Base-by-base conservation (phyloP, 2,888 invertebrate genomes). In the Dasypogon diadema region DNA sequence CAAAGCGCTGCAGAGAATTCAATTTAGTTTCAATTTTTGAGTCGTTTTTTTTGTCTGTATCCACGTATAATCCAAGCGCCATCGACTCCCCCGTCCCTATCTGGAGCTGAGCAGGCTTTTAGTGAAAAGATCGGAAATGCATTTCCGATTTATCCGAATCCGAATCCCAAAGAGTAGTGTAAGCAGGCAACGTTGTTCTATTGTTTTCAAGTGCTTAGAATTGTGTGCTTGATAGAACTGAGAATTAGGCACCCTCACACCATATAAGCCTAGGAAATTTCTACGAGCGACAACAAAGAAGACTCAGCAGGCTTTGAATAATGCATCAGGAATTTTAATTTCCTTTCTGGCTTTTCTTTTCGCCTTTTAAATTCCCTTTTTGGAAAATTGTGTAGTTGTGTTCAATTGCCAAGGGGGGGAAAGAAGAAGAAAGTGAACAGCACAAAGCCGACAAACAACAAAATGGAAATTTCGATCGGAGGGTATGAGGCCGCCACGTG, bases 281-380 rank as follows among this genome's bases (percentile, higher is more conserved):
- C 60, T 37, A 18, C 18, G 34, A 60, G 14, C 60, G 34, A 37
- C 34, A 16, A 21, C 16, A 60, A 34, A 60, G 60, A n/a, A 14
- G 37, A 34, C 21, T 37, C 60, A 12, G 6, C 16, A 16, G 37
- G 18, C 21, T 34, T 60, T 60, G 60, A 60, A 60, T 60, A 60
- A 60, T 60, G 34, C 60, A 60, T 60, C 37, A 60, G 37, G 60
- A 37, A 60, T 34, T 60, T 60, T 60, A 60, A 60, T 60, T 60
- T 42, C 60, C 60, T 42, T 34, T 60, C 21, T 60, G 6, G 37
- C 8, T 12, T 12, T 42, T 37, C 60, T 58, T 14, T 60, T n/a
- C 14, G 60, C 18, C 16, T 60, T 34, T 21, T 60, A 21, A 60
- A 34, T 34, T 60, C 16, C 37, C 60, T 42, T 12, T 42, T 21